phyloP scores from a whole-genome alignment of 2,113 vertebrate genomes.

The Pimephales promelas region DNA sequence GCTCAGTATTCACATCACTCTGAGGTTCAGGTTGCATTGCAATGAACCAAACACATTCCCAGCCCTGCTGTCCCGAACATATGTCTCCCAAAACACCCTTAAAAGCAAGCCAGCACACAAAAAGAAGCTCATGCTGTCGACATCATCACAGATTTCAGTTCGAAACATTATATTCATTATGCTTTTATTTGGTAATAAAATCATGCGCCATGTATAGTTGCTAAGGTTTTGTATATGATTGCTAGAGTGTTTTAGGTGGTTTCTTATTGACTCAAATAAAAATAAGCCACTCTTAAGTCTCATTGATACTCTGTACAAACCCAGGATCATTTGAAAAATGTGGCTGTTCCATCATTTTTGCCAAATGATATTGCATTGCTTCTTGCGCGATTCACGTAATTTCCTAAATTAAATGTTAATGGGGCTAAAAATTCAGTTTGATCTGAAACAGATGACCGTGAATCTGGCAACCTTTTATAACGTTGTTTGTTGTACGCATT shows the following conservation, averaged over 20 bases:
- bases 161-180: background rate
- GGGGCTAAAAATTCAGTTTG: background rate
- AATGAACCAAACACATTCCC: constrained; percentile 10
- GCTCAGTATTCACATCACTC: constrained; percentile 15
- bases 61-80: constrained; percentile 11
- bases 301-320: background rate
- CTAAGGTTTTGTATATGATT: background rate
- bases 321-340: background rate
- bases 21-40: constrained; percentile 7
- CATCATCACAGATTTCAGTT: background rate
- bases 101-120: background rate
- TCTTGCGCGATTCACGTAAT: background rate
- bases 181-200: background rate
- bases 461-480: background rate
- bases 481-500: background rate
- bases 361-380: background rate
- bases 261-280: background rate
- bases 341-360: background rate
- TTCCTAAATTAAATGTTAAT: background rate
- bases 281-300: background rate
- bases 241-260: background rate
- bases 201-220: background rate
- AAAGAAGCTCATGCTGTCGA: constrained; percentile 6
- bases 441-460: background rate
- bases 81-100: constrained; percentile 21